Conservation (phyloP, 2,888 invertebrate genomes). For the Chloroclysta siterata region DNA sequence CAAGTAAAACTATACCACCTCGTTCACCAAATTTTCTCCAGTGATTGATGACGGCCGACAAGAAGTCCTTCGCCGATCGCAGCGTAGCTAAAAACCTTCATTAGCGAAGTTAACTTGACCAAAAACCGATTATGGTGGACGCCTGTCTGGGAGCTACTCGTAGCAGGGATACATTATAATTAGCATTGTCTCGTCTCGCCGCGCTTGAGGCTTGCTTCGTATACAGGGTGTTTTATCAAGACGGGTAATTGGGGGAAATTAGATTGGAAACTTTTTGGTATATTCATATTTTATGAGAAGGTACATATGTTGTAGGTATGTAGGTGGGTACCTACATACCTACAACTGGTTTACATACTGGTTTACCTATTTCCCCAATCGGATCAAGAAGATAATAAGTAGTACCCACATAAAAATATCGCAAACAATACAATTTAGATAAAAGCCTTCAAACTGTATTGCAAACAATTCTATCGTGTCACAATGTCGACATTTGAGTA, state of each 20-base stretch:
- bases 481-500: conserved; percentile 57
- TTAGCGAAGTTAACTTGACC: conserved; percentile 31
- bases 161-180: not conserved
- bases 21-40: not conserved
- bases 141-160: not conserved
- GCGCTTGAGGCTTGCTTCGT: not conserved
- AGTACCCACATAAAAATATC: conserved; percentile 1
- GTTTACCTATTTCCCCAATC: too few species aligned
- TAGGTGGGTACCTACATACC: not conserved
- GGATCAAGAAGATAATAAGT: not conserved
- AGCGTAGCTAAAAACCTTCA: conserved; percentile 25
- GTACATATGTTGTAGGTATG: too few species aligned
- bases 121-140: conserved; percentile 27
- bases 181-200: not conserved
- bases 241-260: too few species aligned
- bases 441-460: conserved; percentile 29
- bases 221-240: too few species aligned
- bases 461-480: conserved; percentile 39
- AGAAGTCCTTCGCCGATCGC: conserved; percentile 28
- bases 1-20: too few species aligned
- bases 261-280: too few species aligned
- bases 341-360: too few species aligned
- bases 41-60: conserved; percentile 37
- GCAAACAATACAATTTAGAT: conserved; percentile 20
- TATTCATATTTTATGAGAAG: too few species aligned